Conservation (phyloP, 2,797 vertebrate genomes). For the Leptodactylus fallax region DNA sequence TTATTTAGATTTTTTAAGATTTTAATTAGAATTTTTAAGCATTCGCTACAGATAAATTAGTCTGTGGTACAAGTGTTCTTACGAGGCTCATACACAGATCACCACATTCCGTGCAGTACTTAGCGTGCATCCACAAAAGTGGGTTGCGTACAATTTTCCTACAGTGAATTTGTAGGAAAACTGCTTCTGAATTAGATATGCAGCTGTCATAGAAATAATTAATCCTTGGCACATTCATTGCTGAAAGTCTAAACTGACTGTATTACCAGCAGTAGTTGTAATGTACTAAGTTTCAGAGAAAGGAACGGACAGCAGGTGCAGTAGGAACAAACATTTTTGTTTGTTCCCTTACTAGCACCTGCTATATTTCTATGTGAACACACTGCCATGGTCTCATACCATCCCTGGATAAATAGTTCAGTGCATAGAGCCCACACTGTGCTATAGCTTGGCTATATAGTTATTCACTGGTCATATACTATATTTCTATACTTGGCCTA, state of each 20-base stretch:
- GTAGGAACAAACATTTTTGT: not conserved
- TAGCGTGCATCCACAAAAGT: not conserved
- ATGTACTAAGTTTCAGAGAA: not conserved
- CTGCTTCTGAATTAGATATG: slow-evolving; percentile 7
- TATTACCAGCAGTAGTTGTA: not conserved
- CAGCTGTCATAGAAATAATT: slow-evolving; percentile 29
- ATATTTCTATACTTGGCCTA: too few relatives aligned
- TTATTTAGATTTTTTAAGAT: not conserved
- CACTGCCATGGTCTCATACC: not conserved
- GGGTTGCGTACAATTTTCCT: slow-evolving; percentile 1
- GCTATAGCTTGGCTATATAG: not conserved
- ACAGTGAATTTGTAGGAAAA: slow-evolving; percentile 11
- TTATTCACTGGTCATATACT: too few relatives aligned
- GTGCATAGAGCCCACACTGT: not conserved
- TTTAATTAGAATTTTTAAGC: not conserved
- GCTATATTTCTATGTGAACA: not conserved
- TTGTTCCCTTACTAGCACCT: not conserved
- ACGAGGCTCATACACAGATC: not conserved
- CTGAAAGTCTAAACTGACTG: slow-evolving; percentile 1
- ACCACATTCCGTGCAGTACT: not conserved
- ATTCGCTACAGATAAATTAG: not conserved
- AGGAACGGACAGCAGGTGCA: not conserved
- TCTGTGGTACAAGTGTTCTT: not conserved
- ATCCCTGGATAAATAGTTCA: not conserved
- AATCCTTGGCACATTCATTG: slow-evolving; percentile 12